phyloP scores from a whole-genome alignment of 2,797 vertebrate genomes.

The Onychomys torridus region DNA sequence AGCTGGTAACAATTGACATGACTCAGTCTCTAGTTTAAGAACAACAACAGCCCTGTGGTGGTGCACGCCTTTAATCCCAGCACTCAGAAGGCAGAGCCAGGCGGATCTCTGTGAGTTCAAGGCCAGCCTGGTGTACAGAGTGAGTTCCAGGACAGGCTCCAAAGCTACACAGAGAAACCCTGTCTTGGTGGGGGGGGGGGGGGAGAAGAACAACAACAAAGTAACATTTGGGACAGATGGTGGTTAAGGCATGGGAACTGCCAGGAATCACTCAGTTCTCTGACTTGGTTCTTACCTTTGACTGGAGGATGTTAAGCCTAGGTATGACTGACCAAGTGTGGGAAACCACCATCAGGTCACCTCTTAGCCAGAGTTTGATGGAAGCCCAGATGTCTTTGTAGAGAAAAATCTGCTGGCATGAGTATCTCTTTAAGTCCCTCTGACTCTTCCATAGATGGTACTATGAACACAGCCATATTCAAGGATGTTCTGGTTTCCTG shows the following conservation, averaged over 20 bases:
- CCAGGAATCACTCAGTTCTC: no score
- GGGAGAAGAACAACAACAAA: not conserved
- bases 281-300: accelerated
- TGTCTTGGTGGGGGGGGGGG: no score
- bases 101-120: not conserved
- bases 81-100: no score
- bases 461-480: not conserved
- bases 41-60: not conserved
- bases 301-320: accelerated
- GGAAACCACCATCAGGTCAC: accelerated
- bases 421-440: no score
- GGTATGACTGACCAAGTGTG: accelerated
- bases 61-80: no score
- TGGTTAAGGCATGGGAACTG: not conserved
- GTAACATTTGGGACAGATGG: not conserved
- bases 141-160: no score
- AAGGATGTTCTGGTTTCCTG: not conserved
- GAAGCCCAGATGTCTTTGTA: not conserved
- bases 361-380: accelerated
- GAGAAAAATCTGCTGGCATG: accelerated
- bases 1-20: not conserved
- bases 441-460: accelerated
- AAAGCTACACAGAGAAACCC: no score
- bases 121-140: no score
- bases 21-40: not conserved